Percentiles rank a stretch among this genome's conserved stretches.
These are phyloP conservation scores for Drosophila kurseongensis DNA, from an alignment of 1,140 invertebrate species.

Conservation along the genomic window DNA sequence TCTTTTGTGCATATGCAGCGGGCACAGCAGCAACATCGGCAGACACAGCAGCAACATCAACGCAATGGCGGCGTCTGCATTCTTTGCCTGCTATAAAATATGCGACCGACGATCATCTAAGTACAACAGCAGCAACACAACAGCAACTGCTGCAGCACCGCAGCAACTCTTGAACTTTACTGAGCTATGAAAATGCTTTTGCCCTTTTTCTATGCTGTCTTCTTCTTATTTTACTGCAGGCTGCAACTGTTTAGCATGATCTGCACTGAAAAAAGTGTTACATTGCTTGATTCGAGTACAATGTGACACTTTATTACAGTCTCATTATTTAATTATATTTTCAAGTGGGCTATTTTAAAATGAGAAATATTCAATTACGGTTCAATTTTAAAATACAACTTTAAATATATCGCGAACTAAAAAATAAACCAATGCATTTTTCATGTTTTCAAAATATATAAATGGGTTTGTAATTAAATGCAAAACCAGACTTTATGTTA, in stretches of 20 bases:
- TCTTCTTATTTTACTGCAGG: constrained; percentile 38
- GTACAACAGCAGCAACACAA: constrained; percentile 38
- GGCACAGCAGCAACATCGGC: constrained; percentile 46
- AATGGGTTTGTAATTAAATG: no score
- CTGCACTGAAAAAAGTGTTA: constrained; percentile 31
- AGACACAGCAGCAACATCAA: constrained; percentile 48
- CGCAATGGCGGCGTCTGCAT: constrained; percentile 70
- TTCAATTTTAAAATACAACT: no score
- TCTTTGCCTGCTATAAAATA: constrained; percentile 75
- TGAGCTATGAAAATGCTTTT: constrained; percentile 73
- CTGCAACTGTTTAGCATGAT: constrained; percentile 71
- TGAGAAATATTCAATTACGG: no score
- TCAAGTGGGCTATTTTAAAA: no score
- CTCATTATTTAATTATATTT: no score
- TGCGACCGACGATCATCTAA: constrained; percentile 73
- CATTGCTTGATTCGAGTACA: no score
- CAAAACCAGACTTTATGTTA: no score
- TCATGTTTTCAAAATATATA: no score
- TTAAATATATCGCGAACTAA: no score
- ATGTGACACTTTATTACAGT: no score
- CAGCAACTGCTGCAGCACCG: constrained; percentile 29
- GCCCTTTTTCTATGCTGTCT: constrained; percentile 59
- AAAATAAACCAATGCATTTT: no score
- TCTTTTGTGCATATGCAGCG: constrained; percentile 77
- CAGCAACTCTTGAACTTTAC: constrained; percentile 78